Percentiles rank a stretch among this genome's conserved stretches.
These are phyloP conservation scores for Cataglyphis albicans DNA, from an alignment of 2,888 invertebrate genomes.

Conservation along the genomic window DNA sequence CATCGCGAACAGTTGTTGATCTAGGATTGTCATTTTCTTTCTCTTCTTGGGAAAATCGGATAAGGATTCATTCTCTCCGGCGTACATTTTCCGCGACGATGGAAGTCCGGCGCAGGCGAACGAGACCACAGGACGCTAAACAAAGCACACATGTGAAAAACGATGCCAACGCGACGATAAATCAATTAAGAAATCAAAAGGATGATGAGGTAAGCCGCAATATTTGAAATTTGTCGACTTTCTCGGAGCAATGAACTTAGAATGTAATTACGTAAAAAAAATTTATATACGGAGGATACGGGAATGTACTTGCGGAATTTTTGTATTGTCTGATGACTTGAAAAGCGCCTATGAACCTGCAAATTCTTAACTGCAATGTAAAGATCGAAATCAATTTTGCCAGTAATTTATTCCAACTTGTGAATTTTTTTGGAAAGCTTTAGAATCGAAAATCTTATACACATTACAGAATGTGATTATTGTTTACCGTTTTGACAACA, in stretches of 20 bases:
- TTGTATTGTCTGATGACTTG: neutral
- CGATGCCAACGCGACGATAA: conserved; percentile 47
- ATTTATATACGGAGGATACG: neutral
- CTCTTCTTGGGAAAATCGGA: neutral
- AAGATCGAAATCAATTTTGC: neutral
- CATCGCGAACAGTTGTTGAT: neutral
- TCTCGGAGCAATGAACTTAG: neutral
- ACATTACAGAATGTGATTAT: neutral
- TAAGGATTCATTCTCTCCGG: neutral
- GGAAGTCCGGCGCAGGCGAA: conserved; percentile 81
- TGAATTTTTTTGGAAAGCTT: neutral
- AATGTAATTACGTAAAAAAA: neutral
- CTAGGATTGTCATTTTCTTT: too few species aligned
- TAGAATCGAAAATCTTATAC: neutral
- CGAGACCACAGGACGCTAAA: conserved; percentile 63
- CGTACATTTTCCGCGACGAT: conserved; percentile 62
- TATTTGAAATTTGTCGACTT: neutral
- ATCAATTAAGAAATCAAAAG: conserved; percentile 20
- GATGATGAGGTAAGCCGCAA: conserved; percentile 60
- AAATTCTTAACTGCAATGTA: neutral
- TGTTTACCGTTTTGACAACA: neutral
- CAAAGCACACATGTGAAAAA: conserved; percentile 77
- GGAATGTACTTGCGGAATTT: neutral
- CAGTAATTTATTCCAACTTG: neutral
- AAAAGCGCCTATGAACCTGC: neutral